Conservation (phyloP, 2,797 vertebrate species). For the Acrossocheilus wenchowensis region DNA sequence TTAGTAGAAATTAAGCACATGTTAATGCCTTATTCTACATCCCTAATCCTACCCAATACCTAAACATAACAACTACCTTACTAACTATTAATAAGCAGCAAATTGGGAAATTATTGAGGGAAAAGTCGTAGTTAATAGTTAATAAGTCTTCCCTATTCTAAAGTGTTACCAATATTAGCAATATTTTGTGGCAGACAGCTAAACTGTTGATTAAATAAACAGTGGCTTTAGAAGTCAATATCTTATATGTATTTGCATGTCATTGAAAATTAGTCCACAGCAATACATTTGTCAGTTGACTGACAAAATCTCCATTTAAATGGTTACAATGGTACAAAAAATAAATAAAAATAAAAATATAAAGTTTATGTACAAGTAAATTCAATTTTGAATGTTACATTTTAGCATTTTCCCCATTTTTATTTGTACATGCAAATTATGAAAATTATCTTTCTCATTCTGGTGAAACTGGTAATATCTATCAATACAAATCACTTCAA, state of each 20-base stretch:
- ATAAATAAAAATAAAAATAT: no score
- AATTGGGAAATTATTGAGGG: no score
- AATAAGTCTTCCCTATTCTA: no score
- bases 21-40: no score
- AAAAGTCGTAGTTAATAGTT: no score
- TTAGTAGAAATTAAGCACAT: no score
- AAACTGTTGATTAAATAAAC: background rate
- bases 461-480: background rate
- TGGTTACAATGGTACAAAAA: background rate
- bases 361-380: background rate
- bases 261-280: background rate
- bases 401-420: background rate
- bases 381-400: background rate
- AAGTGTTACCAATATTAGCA: no score
- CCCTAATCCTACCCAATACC: no score
- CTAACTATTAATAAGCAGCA: no score
- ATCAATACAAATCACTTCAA: slow-evolving; percentile 7
- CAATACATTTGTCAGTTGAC: background rate
- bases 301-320: background rate
- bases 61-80: no score
- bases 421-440: slow-evolving; percentile 34
- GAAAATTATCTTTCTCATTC: background rate
- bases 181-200: background rate
- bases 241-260: background rate
- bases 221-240: background rate